These are phyloP conservation scores for Onychostruthus taczanowskii DNA, from an alignment of 2,113 vertebrate species.

Conservation along the genomic window DNA sequence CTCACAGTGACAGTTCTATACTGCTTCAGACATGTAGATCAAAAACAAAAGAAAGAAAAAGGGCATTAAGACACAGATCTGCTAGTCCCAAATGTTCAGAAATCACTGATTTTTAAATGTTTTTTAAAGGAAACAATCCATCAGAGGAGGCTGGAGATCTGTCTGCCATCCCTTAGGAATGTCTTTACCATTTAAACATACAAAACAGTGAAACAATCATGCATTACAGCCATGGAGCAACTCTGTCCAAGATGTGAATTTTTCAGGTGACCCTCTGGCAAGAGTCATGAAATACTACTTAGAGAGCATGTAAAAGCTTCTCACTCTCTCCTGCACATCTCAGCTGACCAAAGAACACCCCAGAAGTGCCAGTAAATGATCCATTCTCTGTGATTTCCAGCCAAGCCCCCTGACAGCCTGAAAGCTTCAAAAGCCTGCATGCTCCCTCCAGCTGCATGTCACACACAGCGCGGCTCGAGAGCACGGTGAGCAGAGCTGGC, in stretches of 20 bases:
- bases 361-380: neutral
- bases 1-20: neutral
- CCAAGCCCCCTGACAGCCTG: neutral
- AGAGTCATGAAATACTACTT: neutral
- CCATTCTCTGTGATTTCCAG: neutral
- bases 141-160: neutral
- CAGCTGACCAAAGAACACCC: neutral
- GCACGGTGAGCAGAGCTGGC: neutral
- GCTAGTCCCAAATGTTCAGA: neutral
- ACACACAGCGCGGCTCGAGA: neutral
- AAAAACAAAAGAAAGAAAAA: neutral
- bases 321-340: neutral
- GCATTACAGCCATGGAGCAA: neutral
- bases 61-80: neutral
- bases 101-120: neutral
- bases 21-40: neutral
- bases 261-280: conserved; percentile 29
- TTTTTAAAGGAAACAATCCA: neutral
- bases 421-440: neutral
- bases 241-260: neutral
- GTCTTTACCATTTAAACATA: neutral
- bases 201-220: neutral
- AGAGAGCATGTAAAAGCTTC: neutral
- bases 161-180: neutral
- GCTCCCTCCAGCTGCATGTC: neutral